Conservation (phyloP, 2,888 invertebrate genomes). For the Ferdinandea cuprea region DNA sequence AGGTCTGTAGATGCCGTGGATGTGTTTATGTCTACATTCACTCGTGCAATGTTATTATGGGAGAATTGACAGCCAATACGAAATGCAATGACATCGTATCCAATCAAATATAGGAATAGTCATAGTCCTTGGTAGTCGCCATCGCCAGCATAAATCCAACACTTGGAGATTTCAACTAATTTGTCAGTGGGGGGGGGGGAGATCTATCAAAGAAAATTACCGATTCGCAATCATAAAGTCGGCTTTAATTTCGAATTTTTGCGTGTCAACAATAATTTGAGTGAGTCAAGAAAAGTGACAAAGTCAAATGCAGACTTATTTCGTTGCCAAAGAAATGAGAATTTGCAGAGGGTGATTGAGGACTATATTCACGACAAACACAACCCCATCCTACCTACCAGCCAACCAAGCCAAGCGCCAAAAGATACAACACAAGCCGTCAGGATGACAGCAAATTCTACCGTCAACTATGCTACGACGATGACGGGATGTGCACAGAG, state of each 20-base stretch:
- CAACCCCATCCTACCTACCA: no score
- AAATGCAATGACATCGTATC: not conserved
- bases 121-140: not conserved
- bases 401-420: no score
- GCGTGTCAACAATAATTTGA: slow-evolving; percentile 69
- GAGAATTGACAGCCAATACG: slow-evolving; percentile 19
- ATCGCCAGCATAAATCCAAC: not conserved
- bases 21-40: not conserved
- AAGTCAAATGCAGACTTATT: slow-evolving; percentile 57
- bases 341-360: slow-evolving; percentile 39
- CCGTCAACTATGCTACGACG: slow-evolving; percentile 15
- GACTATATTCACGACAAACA: not conserved
- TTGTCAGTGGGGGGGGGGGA: no score
- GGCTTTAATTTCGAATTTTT: slow-evolving; percentile 58
- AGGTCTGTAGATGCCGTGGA: no score
- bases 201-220: slow-evolving; percentile 48
- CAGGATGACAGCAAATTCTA: slow-evolving; percentile 19
- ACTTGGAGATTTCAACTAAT: slow-evolving; percentile 8
- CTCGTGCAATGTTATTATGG: slow-evolving; percentile 5
- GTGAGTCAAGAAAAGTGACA: slow-evolving; percentile 67
- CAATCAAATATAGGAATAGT: not conserved
- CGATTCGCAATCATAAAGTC: slow-evolving; percentile 26
- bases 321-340: slow-evolving; percentile 46
- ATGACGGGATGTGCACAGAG: slow-evolving; percentile 9
- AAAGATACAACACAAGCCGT: not conserved